These are phyloP conservation scores for Clistopyga incitator DNA, from an alignment of 2,888 invertebrate species.

Conservation along the genomic window DNA sequence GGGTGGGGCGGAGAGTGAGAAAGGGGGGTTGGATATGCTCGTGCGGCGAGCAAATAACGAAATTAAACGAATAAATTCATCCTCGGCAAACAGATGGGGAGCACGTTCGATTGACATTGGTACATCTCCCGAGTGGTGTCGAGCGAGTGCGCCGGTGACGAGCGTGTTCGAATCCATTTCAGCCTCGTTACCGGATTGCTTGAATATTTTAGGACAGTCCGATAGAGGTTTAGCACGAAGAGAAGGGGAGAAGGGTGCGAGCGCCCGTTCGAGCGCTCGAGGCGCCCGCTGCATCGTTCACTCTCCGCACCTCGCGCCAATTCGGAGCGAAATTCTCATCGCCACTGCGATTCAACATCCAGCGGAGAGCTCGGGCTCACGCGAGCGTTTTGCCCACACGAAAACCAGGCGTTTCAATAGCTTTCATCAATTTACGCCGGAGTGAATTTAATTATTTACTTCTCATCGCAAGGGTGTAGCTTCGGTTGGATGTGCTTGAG, in stretches of 20 bases:
- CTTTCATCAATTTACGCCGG: slow-evolving; percentile 72
- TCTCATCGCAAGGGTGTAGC: slow-evolving; percentile 66
- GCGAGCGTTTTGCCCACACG: slow-evolving; percentile 17
- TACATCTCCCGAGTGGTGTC: slow-evolving; percentile 48
- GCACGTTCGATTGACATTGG: slow-evolving; percentile 68
- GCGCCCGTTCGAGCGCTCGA: slow-evolving; percentile 25
- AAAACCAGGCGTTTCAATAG: slow-evolving; percentile 42
- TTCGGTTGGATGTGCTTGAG: slow-evolving; percentile 52
- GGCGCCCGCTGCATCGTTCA: slow-evolving; percentile 11
- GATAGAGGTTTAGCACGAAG: slow-evolving; percentile 12
- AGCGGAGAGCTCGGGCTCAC: not conserved
- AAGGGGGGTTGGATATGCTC: not conserved
- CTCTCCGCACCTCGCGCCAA: slow-evolving; percentile 15
- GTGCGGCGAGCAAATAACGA: slow-evolving; percentile 53
- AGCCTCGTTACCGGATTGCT: slow-evolving; percentile 69
- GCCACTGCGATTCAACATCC: slow-evolving; percentile 27
- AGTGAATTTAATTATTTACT: slow-evolving; percentile 77
- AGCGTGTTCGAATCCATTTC: slow-evolving; percentile 75
- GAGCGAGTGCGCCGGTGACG: slow-evolving; percentile 48
- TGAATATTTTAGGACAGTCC: slow-evolving; percentile 67
- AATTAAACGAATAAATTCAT: slow-evolving; percentile 69
- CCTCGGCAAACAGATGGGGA: slow-evolving; percentile 58
- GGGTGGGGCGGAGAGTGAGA: not conserved
- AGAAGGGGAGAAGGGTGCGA: not conserved
- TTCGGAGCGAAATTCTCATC: slow-evolving; percentile 31